Conservation (phyloP, 1,140 invertebrate genomes). For the Phymastichus coffea region DNA sequence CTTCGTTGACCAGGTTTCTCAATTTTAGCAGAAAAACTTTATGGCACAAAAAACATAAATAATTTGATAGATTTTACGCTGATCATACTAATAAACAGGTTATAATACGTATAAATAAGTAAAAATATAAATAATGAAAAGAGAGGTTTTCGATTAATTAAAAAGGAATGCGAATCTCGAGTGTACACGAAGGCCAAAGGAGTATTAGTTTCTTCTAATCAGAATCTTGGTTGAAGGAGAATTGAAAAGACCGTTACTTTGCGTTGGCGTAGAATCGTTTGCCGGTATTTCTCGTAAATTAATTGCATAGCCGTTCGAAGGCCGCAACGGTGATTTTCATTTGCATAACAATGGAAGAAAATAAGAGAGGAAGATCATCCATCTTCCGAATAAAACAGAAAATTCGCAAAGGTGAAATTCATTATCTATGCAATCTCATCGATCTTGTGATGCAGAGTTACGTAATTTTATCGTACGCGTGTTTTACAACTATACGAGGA, state of each 20-base stretch:
- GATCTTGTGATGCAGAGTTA: background rate
- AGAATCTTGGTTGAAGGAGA: constrained; percentile 1
- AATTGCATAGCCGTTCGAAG: background rate
- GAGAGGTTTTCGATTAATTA: too few species aligned
- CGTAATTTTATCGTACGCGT: constrained; percentile 2
- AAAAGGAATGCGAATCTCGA: too few species aligned
- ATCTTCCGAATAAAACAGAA: too few species aligned
- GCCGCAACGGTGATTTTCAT: background rate
- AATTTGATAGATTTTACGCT: too few species aligned
- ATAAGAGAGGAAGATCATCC: background rate
- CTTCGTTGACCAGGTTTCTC: too few species aligned
- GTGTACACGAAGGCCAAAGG: background rate
- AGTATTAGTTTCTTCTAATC: constrained; percentile 11
- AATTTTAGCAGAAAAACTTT: too few species aligned
- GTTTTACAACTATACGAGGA: background rate
- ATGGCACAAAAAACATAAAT: too few species aligned
- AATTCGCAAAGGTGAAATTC: too few species aligned
- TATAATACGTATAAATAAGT: too few species aligned
- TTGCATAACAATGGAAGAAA: background rate
- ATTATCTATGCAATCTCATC: too few species aligned
- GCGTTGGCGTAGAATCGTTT: background rate
- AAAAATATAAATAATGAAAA: too few species aligned
- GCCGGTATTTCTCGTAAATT: background rate
- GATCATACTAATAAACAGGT: too few species aligned
- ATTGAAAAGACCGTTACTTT: background rate